Base-by-base conservation (phyloP, 2,113 vertebrate species). In the Maccullochella peelii region DNA sequence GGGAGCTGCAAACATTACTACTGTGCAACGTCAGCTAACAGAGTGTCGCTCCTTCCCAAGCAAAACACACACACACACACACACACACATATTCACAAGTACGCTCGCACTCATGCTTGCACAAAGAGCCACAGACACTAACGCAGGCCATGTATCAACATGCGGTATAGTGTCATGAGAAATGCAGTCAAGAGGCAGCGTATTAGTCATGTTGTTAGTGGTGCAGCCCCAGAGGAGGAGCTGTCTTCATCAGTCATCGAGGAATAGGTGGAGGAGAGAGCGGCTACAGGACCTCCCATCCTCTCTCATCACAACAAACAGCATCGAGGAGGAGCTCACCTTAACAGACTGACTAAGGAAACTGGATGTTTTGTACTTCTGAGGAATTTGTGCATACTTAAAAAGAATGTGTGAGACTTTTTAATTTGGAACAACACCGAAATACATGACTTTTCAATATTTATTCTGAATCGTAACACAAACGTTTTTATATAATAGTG, bases 171-270 rank as follows among this genome's bases (percentile, higher is more conserved):
- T 76, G 69, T 58, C 66, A 38, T 83, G 76, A 92, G 86, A 68
- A 88, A 91, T 82, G 79, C 52, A 80, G 76, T 68, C 59, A 47
- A 82, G 74, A 79, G 66, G 55, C 36, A 2, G 40, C 15, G 76
- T 65, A 72, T 91, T 88, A 82, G 77, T 89, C 80, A 74, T 68
- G 68, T 84, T 88, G 78, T 87, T 77, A 88, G 82, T 85, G 77
- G 11, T 25, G 8, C 49, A 83, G 65, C 65, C 80, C 73, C 58
- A 70, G 82, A 73, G 88, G 89, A 88, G 65, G 77, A 86, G 68
- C 75, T 70, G 69, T 62, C 63, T 68, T 73, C 86, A 88, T 90
- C 85, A 81, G 72, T 91, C 77, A 88, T 54, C 16, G 36, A 77
- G 75, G 63, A 61, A 77, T 49, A 68, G 66, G 77, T 80, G 68